These are phyloP conservation scores for Psittacula derbiana DNA, from an alignment of 2,797 vertebrate genomes.

Conservation along the genomic window DNA sequence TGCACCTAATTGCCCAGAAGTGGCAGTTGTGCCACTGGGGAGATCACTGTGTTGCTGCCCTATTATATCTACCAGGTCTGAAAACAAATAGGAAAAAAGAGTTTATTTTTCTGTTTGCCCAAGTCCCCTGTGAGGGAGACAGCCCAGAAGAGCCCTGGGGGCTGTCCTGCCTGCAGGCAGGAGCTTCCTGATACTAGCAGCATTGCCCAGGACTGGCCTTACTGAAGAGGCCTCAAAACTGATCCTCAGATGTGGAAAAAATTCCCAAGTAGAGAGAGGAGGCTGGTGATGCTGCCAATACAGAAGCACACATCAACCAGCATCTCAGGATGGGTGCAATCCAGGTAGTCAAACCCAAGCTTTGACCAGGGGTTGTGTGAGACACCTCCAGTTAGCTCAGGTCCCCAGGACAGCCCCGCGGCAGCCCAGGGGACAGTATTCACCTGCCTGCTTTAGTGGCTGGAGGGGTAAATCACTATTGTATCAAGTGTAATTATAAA, in stretches of 20 bases:
- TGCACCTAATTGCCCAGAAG: not conserved
- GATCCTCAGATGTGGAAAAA: not conserved
- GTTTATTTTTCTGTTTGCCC: not conserved
- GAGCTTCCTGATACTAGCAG: not conserved
- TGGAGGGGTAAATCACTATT: fast-evolving
- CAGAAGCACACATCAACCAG: not conserved
- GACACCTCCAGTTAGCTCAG: fast-evolving
- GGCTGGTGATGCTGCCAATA: not conserved
- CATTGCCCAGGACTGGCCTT: not conserved
- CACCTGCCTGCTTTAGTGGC: no score
- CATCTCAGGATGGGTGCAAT: fast-evolving
- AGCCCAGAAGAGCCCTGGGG: fast-evolving
- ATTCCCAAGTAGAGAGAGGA: not conserved
- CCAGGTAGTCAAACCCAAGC: not conserved
- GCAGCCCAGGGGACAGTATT: fast-evolving
- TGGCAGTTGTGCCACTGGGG: not conserved
- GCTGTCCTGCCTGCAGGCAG: not conserved
- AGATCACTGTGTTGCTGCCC: not conserved
- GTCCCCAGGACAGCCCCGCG: no score
- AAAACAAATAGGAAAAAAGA: not conserved
- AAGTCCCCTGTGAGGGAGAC: not conserved
- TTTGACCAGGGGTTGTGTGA: not conserved
- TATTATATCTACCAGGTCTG: not conserved
- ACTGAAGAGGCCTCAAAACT: not conserved
- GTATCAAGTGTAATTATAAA: not conserved